phyloP scores from a whole-genome alignment of 2,797 vertebrate species.

The Ammospiza maritima region DNA sequence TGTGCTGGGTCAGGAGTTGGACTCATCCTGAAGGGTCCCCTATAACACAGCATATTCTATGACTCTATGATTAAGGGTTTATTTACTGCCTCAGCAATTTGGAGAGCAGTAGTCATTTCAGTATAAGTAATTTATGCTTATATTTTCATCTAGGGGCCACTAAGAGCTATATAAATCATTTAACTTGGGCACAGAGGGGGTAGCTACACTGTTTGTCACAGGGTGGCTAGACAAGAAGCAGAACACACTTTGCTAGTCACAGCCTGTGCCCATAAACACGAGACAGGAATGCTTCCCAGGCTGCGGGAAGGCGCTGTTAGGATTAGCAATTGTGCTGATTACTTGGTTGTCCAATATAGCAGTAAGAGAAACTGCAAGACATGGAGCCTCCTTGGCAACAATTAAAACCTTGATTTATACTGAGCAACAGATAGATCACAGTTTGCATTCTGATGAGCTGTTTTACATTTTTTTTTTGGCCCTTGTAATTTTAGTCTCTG shows the following conservation, averaged over 20 bases:
- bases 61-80: background rate
- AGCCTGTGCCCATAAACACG: background rate
- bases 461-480: conserved; percentile 31
- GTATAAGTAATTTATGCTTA: background rate
- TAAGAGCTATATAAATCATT: background rate
- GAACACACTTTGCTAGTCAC: background rate
- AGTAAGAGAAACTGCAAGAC: conserved; percentile 1
- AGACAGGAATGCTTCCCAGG: background rate
- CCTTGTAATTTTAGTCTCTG: conserved; percentile 4
- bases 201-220: background rate
- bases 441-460: conserved; percentile 50
- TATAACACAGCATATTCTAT: background rate
- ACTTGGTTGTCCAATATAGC: background rate
- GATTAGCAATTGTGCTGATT: background rate
- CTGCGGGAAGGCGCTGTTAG: background rate
- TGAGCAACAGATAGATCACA: conserved; percentile 7
- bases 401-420: conserved; percentile 32
- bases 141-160: background rate
- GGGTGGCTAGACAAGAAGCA: background rate
- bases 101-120: background rate
- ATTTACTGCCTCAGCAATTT: conserved; percentile 24
- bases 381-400: conserved; percentile 16
- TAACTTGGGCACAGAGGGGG: background rate
- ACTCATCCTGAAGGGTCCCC: background rate
- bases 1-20: background rate